Evolutionary conservation across 1,140 invertebrate genomes (phyloP), one percentile per base, ranked within the genome.

Genomic region (Achatina immaculata): DNA sequence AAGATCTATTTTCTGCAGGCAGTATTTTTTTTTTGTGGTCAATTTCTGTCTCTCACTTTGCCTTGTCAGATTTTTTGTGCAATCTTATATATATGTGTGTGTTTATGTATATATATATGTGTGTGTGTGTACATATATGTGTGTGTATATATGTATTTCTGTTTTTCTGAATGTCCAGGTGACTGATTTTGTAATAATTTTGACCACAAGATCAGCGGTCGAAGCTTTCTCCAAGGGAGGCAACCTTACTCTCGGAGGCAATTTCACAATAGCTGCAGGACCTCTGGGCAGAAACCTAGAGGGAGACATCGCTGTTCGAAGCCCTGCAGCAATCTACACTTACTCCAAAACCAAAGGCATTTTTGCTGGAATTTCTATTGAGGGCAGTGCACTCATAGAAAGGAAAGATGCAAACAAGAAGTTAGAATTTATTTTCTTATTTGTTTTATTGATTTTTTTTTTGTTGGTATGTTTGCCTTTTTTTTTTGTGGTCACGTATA

Each of bases 311-410:
- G 80, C 89, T 31, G 73, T 90, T 1, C 79, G 88, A 21, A 87
- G 88, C 73, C 84, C 87, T 43, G 88, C 89, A 42, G 89, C 89
- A 2, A 89, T 90, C 40, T 90, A 89, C 77, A 89, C 89, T 1
- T 90, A 90, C 84, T 90, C 89, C n/a, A 90, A 90, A 78, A 90
- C 89, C 62, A 89, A 88, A 72, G 89, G 89, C 75, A 71, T 90
- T 21, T 90, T 90, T 86, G 89, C 88, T 66, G 89, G 89, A 6
- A 89, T 90, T 43, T 90, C 89, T 38, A 81, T 90, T 16, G 89
- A 90, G 78, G 89, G 89, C 11, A 89, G 88, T 84, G 88, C 82
- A 21, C 79, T 90, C 19, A 88, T 90, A 69, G 89, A 90, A 75
- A 81, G 89, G 28, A 90, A 90, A 81, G 89, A 90, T 85, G 88